Conservation (phyloP, 2,888 invertebrate species). For the Troides helena region DNA sequence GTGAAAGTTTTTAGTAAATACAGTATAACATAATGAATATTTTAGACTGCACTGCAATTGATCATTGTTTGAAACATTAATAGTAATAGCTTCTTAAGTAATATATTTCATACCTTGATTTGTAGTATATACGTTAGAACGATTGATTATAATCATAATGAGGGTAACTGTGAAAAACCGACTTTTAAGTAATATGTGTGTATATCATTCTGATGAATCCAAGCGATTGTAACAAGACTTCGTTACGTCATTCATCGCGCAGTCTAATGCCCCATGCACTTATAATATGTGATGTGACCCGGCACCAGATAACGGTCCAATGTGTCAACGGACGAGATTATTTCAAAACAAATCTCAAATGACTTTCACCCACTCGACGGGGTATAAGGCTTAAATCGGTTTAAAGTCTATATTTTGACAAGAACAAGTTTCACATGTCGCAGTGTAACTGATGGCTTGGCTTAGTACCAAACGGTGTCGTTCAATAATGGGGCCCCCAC, state of each 20-base stretch:
- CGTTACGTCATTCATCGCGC: constrained; percentile 31
- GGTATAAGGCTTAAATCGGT: constrained; percentile 27
- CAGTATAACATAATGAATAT: too few relatives aligned
- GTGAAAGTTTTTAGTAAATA: too few relatives aligned
- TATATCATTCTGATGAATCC: constrained; percentile 22
- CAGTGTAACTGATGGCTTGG: constrained; percentile 50
- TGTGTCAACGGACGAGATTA: constrained; percentile 27
- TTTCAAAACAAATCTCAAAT: constrained; percentile 17
- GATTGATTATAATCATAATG: background rate
- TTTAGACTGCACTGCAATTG: too few relatives aligned
- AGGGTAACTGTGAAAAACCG: constrained; percentile 1
- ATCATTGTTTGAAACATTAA: background rate
- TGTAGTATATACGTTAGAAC: background rate
- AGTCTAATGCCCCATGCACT: constrained; percentile 28
- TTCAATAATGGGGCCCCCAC: constrained; percentile 66
- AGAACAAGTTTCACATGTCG: constrained; percentile 45
- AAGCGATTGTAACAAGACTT: constrained; percentile 22
- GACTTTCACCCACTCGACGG: constrained; percentile 12
- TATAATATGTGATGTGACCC: constrained; percentile 24
- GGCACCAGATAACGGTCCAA: constrained; percentile 27
- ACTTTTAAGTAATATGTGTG: constrained; percentile 3
- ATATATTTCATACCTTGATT: background rate
- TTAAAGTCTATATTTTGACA: constrained; percentile 38
- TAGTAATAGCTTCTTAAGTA: background rate
- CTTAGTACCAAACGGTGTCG: constrained; percentile 57